Percentiles rank a stretch among this genome's conserved stretches.
phyloP scores from a whole-genome alignment of 2,888 invertebrate genomes.

The Morpho achilles region DNA sequence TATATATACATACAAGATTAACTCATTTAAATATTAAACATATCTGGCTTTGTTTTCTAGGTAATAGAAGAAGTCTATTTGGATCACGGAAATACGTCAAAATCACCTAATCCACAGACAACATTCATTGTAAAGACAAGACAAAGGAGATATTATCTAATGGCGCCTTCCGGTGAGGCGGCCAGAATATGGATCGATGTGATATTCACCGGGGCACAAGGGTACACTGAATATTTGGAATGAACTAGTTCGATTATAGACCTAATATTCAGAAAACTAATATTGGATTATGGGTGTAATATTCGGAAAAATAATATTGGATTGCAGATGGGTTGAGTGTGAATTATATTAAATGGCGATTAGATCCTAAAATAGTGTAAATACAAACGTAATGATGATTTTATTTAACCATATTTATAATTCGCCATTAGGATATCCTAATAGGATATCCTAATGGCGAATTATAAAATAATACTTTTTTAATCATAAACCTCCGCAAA shows the following conservation, averaged over 20 bases:
- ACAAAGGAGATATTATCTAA: constrained; percentile 92
- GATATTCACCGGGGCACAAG: constrained; percentile 95
- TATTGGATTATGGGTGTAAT: background rate
- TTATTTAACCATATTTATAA: no score
- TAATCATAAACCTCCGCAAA: no score
- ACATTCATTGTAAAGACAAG: constrained; percentile 97
- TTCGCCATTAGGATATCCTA: no score
- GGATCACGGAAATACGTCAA: constrained; percentile 95
- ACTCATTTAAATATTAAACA: no score
- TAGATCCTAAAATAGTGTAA: no score
- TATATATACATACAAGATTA: no score
- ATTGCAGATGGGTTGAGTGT: background rate
- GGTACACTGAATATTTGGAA: constrained; percentile 80
- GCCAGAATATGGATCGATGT: constrained; percentile 99
- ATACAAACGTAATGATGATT: no score
- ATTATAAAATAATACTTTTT: no score
- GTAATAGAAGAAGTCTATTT: constrained; percentile 98
- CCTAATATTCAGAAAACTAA: no score
- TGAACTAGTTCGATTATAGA: constrained; percentile 25
- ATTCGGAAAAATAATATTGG: constrained; percentile 1
- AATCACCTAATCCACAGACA: constrained; percentile 93
- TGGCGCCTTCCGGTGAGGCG: constrained; percentile 96
- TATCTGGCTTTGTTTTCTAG: constrained; percentile 60
- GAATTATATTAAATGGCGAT: no score
- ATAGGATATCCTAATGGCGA: no score